Percentiles rank a stretch among this genome's conserved stretches.
These are phyloP conservation scores for Delichon dasypus DNA, from an alignment of 2,797 vertebrate genomes.

Conservation along the genomic window DNA sequence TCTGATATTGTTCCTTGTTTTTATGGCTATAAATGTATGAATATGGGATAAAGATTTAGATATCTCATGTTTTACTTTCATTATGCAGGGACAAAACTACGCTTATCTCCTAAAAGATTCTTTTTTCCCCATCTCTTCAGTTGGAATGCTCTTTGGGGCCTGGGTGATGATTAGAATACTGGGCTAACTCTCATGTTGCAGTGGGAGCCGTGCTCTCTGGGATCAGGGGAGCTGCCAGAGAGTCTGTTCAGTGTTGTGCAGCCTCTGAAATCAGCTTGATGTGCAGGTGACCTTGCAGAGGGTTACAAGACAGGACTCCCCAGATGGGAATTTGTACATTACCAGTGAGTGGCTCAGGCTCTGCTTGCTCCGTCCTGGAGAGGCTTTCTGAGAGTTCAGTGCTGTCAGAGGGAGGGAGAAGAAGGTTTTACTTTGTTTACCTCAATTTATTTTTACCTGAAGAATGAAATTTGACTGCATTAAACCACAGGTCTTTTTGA, in stretches of 20 bases:
- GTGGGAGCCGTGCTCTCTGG: background rate
- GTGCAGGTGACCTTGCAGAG: background rate
- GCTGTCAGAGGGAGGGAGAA: background rate
- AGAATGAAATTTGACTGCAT: background rate
- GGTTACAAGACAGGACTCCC: background rate
- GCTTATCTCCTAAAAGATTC: constrained; percentile 27
- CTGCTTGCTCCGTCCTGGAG: background rate
- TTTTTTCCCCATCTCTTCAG: background rate
- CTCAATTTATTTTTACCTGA: background rate
- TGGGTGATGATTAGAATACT: background rate
- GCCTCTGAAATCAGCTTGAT: background rate
- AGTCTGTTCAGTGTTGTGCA: background rate
- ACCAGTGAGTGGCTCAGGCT: background rate
- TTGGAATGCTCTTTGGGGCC: background rate
- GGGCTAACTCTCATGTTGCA: background rate
- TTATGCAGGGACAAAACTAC: constrained; percentile 14
- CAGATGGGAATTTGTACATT: background rate
- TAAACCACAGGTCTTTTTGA: background rate
- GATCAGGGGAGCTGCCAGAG: background rate
- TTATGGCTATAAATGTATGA: constrained; percentile 59
- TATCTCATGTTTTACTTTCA: constrained; percentile 47
- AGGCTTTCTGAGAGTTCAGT: background rate
- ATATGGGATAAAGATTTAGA: constrained; percentile 49
- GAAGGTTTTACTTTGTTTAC: background rate
- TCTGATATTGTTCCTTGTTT: constrained; percentile 59